Evolutionary conservation across 2,113 vertebrate genomes (phyloP).

Genomic region (Prinia subflava): DNA sequence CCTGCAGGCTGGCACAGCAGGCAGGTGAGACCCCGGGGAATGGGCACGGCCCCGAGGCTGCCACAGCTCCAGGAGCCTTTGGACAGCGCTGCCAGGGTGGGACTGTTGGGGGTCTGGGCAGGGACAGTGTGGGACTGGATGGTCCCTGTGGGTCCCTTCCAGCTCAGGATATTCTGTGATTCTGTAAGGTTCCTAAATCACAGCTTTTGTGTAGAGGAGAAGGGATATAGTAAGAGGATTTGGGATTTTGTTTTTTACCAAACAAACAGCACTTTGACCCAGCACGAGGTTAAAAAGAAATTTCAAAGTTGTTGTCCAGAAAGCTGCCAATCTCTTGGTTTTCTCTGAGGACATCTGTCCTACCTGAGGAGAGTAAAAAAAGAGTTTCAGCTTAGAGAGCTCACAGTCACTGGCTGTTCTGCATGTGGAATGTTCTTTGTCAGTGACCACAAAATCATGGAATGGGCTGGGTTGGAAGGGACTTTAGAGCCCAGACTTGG

Average conservation of each 20-base stretch:
- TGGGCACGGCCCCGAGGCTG: not conserved
- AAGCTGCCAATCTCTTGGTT: too few species aligned
- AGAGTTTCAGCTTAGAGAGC: not conserved
- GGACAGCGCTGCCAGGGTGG: not conserved
- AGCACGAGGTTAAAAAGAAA: too few species aligned
- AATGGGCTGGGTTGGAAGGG: not conserved
- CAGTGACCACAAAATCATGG: not conserved
- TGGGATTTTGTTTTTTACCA: too few species aligned
- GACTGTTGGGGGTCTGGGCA: rapidly evolving
- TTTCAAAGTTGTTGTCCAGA: too few species aligned
- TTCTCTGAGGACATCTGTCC: too few species aligned
- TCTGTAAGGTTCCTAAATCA: not conserved
- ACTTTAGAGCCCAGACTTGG: rapidly evolving
- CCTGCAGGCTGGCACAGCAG: constrained; percentile 88
- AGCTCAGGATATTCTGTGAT: not conserved
- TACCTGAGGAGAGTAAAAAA: too few species aligned
- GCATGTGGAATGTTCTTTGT: not conserved
- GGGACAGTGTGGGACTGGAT: not conserved
- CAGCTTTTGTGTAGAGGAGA: too few species aligned
- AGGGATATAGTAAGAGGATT: too few species aligned
- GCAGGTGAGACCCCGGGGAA: constrained; percentile 69
- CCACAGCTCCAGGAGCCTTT: not conserved
- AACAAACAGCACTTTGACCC: too few species aligned
- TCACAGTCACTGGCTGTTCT: not conserved
- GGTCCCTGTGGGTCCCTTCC: not conserved